phyloP scores from a whole-genome alignment of 2,113 vertebrate species.

The Xiphophorus couchianus region DNA sequence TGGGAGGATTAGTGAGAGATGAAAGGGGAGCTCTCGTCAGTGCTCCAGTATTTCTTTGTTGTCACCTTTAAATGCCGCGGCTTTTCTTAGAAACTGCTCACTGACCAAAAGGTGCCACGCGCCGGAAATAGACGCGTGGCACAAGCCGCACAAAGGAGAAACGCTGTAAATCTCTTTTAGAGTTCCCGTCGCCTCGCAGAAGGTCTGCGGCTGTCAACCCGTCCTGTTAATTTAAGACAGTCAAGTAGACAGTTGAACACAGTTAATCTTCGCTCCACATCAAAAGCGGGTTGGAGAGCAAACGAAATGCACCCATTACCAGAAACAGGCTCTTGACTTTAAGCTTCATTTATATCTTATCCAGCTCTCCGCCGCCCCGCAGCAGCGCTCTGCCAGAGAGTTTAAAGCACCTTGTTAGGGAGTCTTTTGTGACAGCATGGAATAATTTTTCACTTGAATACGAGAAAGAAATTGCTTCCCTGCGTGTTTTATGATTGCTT shows the following conservation, averaged over 20 bases:
- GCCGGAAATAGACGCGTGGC: not conserved
- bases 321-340: conserved; percentile 77
- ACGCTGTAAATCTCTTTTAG: not conserved
- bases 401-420: conserved; percentile 80
- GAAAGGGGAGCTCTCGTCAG: conserved; percentile 36
- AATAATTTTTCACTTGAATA: conserved; percentile 81
- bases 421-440: conserved; percentile 77
- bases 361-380: conserved; percentile 71
- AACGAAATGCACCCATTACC: conserved; percentile 74
- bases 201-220: conserved; percentile 33
- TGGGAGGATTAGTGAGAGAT: conserved; percentile 33
- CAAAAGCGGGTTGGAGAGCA: conserved; percentile 64
- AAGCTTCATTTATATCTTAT: conserved; percentile 79
- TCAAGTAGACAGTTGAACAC: conserved; percentile 60
- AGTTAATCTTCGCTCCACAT: conserved; percentile 72
- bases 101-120: conserved; percentile 16
- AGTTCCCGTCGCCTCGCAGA: conserved; percentile 7
- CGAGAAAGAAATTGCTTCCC: conserved; percentile 80
- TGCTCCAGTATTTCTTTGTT: conserved; percentile 25
- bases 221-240: conserved; percentile 57
- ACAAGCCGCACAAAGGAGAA: conserved; percentile 25
- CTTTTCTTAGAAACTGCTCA: conserved; percentile 27
- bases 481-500: conserved; percentile 75
- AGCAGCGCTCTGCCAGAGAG: conserved; percentile 71
- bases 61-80: conserved; percentile 17